Evolutionary conservation across 2,888 invertebrate species (phyloP).

Genomic region (Mesorhabditis spiculigera): DNA sequence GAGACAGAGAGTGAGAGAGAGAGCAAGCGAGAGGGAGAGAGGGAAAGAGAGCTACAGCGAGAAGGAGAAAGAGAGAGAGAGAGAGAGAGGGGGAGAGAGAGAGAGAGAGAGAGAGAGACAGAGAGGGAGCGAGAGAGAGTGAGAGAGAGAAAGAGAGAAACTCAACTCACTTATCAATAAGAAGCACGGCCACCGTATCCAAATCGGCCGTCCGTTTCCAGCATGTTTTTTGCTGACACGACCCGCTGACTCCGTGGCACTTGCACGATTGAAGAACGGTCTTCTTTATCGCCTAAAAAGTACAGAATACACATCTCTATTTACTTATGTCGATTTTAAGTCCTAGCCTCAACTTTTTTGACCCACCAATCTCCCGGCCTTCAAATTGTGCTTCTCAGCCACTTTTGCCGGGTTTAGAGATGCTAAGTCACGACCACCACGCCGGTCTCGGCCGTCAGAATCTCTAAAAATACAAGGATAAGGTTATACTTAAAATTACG

Average conservation of each 20-base stretch:
- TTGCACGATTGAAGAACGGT: slow-evolving; percentile 69
- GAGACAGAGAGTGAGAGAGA: no score
- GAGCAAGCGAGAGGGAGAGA: no score
- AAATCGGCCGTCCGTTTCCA: slow-evolving; percentile 88
- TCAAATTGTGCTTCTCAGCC: slow-evolving; percentile 56
- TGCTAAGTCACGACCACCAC: slow-evolving; percentile 10
- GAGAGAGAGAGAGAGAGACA: no score
- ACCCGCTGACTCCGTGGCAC: slow-evolving; percentile 93
- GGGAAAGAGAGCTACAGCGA: no score
- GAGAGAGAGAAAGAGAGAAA: slow-evolving; percentile 66
- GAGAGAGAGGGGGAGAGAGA: no score
- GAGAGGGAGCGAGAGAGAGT: no score
- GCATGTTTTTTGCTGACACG: slow-evolving; percentile 92
- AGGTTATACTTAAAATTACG: no score
- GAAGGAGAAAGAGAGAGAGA: no score
- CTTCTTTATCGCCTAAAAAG: slow-evolving; percentile 55
- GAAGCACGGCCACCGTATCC: slow-evolving; percentile 76
- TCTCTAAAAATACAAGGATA: not conserved
- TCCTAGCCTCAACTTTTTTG: not conserved
- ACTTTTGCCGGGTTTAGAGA: slow-evolving; percentile 39
- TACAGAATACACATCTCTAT: slow-evolving; percentile 2
- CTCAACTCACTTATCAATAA: slow-evolving; percentile 78
- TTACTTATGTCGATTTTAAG: slow-evolving; percentile 4
- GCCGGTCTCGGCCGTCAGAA: slow-evolving; percentile 10
- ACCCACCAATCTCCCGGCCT: slow-evolving; percentile 55